A percentile compares a stretch with the other conserved stretches of the same genome.
Conservation (phyloP, 2,797 vertebrate genomes). For the Sebastes elongatus region DNA sequence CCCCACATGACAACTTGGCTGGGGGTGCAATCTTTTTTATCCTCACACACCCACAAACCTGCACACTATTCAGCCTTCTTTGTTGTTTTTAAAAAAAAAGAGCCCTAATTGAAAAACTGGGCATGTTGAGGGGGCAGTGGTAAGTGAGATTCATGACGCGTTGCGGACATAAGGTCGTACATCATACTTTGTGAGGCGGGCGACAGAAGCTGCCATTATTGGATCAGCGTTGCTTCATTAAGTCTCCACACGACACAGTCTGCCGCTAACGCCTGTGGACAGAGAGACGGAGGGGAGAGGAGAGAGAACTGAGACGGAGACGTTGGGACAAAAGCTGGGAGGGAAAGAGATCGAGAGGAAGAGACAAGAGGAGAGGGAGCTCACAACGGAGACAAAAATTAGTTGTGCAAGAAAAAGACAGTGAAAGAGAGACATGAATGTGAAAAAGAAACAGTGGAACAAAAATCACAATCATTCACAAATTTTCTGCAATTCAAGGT, state of each 20-base stretch:
- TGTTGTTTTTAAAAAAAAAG: conserved; percentile 4
- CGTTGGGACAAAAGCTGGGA: background rate
- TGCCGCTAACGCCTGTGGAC: conserved; percentile 50
- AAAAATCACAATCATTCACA: background rate
- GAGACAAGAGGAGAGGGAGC: background rate
- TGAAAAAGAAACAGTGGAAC: background rate
- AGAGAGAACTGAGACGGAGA: background rate
- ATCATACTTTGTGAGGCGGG: conserved; percentile 61
- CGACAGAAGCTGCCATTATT: conserved; percentile 68
- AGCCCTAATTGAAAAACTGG: conserved; percentile 35
- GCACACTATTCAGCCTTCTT: background rate
- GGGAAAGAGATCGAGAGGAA: background rate
- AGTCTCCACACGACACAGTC: conserved; percentile 55
- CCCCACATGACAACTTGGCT: conserved; percentile 1
- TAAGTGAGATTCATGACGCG: conserved; percentile 53
- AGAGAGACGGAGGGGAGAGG: conserved; percentile 9
- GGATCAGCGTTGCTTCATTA: conserved; percentile 76
- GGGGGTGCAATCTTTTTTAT: background rate
- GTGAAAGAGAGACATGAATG: background rate
- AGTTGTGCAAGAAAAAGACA: background rate
- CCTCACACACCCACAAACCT: background rate
- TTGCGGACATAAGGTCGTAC: conserved; percentile 30
- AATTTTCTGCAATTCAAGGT: background rate
- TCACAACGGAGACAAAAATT: background rate
- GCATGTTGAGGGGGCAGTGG: conserved; percentile 25